Base-by-base conservation (phyloP, 2,888 invertebrate genomes). In the Campoletis raptor region DNA sequence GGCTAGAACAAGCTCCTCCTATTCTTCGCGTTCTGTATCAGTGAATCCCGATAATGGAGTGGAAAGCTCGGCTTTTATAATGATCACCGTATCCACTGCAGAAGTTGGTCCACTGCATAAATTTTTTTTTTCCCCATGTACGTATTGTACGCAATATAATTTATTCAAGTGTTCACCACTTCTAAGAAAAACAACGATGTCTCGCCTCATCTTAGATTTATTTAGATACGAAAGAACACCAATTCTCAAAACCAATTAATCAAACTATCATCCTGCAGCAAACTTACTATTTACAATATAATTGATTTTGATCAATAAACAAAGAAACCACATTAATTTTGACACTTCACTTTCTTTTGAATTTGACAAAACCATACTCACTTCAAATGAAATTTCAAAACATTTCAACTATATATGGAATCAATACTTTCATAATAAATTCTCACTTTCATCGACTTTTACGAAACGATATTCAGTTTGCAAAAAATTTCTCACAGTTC, bases 31-130 rank as follows among this genome's bases (percentile, higher is more conserved):
- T 69, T 12, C 24, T 45, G 3, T 21, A 15, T 40, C 42, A 45
- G 69, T 12, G 69, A 69, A 69, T 69, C 40, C 42, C 24, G 45
- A 6, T 21, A 24, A 45, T 42, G 40, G 24, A 69, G 42, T 42
- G 12, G 12, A 45, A 45, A 24, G 45, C 40, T 69, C 42, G 24
- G 42, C 69, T 69, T 69, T 69, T 69, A 69, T 69, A 24, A 15
- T 24, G 45, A 45, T 24, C 45, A 69, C 12, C 10, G 24, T 8
- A 42, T 69, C 45, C 45, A 21, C 15, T 69, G 18, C 48, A 21
- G 40, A 69, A 69, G 42, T 24, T 24, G 42, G 21, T 37, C 18
- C 66, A 30, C 30, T 30, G 30, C 30, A 30, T 1, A 30, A 30
- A 30, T 2, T 30, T 30, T 3, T 30, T 30, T 15, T 15, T 12